Conservation (phyloP, 2,113 vertebrate genomes). For the Gymnorhina tibicen region DNA sequence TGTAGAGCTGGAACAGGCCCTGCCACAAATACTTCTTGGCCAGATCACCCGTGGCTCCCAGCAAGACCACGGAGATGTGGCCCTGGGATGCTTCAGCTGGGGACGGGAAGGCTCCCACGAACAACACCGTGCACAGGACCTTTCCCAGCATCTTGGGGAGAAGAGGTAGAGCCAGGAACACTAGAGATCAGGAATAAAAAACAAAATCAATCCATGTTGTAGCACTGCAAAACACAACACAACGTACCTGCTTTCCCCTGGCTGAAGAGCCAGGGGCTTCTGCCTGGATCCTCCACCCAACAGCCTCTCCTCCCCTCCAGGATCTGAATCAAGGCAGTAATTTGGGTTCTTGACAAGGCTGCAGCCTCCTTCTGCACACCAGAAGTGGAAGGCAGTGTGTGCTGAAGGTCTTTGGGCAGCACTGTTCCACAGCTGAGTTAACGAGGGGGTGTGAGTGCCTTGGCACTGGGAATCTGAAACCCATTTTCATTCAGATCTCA, state of each 20-base stretch:
- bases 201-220: neutral
- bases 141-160: conserved; percentile 68
- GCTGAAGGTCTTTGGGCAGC: neutral
- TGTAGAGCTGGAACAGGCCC: conserved; percentile 89
- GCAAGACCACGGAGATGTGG: conserved; percentile 85
- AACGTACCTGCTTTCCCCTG: neutral
- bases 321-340: neutral
- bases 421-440: neutral
- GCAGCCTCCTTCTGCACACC: neutral
- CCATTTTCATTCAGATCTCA: neutral
- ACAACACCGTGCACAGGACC: conserved; percentile 52
- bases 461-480: neutral
- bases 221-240: neutral
- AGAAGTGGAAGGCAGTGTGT: neutral
- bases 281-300: neutral
- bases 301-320: neutral
- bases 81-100: conserved; percentile 59
- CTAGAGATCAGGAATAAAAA: neutral
- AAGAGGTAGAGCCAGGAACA: neutral
- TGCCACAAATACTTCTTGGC: conserved; percentile 96
- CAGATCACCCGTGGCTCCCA: conserved; percentile 91
- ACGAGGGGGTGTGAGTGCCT: neutral
- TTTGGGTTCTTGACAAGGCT: neutral
- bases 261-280: neutral
- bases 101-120: conserved; percentile 60